phyloP scores from a whole-genome alignment of 2,888 invertebrate genomes.

The Aleiodes leptofemur region DNA sequence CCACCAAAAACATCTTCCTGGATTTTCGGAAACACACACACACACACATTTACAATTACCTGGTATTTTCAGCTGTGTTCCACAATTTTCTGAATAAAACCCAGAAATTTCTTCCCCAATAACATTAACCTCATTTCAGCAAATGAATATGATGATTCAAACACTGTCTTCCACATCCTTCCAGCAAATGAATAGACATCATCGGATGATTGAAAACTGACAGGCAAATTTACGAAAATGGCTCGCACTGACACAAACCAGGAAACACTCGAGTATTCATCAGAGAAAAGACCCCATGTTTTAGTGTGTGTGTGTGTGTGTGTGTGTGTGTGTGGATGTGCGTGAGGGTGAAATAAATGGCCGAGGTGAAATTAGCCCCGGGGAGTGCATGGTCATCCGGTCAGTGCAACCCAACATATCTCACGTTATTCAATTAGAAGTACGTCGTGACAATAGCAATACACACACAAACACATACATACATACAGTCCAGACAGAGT shows the following conservation, averaged over 20 bases:
- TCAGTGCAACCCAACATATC: conserved; percentile 44
- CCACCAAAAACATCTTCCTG: conserved; percentile 1
- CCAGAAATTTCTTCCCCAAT: background rate
- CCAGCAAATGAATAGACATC: conserved; percentile 1
- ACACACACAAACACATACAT: no score
- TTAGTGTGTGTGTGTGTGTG: conserved; percentile 1
- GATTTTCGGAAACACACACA: conserved; percentile 38
- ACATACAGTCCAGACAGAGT: conserved; percentile 19
- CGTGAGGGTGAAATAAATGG: conserved; percentile 41
- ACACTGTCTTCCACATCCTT: conserved; percentile 8
- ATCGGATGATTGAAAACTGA: conserved; percentile 28
- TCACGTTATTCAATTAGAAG: conserved; percentile 54
- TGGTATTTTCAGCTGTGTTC: conserved; percentile 30
- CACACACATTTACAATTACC: conserved; percentile 29
- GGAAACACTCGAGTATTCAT: conserved; percentile 36
- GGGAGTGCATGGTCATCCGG: conserved; percentile 47
- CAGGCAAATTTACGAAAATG: conserved; percentile 4
- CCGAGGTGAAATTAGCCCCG: conserved; percentile 40
- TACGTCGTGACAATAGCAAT: conserved; percentile 44
- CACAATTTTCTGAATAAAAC: background rate
- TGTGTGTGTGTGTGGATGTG: conserved; percentile 9
- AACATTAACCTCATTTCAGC: no score
- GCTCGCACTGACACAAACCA: conserved; percentile 15
- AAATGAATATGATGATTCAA: conserved; percentile 8
- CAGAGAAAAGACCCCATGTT: conserved; percentile 9